Evolutionary conservation across 2,888 invertebrate genomes (phyloP), one percentile per base, ranked within the genome.

Genomic region (Polydrusus cervinus): DNA sequence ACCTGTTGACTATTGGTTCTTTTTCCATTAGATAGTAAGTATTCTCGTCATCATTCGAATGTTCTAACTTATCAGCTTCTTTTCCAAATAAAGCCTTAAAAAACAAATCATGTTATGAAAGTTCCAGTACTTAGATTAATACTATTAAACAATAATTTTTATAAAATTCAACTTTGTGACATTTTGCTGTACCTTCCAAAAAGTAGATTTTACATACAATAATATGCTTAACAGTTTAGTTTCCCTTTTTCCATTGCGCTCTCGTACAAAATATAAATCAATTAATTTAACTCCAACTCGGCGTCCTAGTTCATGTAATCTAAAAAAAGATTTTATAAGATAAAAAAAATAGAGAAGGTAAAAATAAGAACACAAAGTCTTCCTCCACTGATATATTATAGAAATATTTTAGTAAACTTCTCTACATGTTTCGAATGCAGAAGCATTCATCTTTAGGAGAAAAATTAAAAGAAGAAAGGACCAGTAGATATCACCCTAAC

Each of bases 11-110:
- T 80, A 99, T 85, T 10, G 99, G 97, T 85, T 99, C 99, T 83
- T 97, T 97, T 87, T 99, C 99, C 86, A 99, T 99, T 51, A 99
- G 95, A 84, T 99, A 99, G 88, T 99, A 99, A 0, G 97, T 98
- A 79, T 95, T 92, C 84, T 98, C 98, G 89, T 99, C 98, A 88
- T 99, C 99, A 87, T 98, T 99, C 3, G 98, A 97, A 88, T 98
- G 97, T 85, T 99, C 99, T 79, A 99, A 87, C 85, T 99, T 99
- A 85, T 99, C 99, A 40, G 99, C 99, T 89, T 99, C 99, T 84
- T 96, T 95, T 1, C 98, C 98, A 90, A 98, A 99, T 18, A 99
- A 88, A 67, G 95, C 95, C 93, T 95, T 86, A 67, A 90, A 53
- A 43, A 43, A 43, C 0, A 43, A 25, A 25, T 25, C 25, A 25